Conservation (phyloP, 2,888 invertebrate species). For the Phytoseiulus persimilis region DNA sequence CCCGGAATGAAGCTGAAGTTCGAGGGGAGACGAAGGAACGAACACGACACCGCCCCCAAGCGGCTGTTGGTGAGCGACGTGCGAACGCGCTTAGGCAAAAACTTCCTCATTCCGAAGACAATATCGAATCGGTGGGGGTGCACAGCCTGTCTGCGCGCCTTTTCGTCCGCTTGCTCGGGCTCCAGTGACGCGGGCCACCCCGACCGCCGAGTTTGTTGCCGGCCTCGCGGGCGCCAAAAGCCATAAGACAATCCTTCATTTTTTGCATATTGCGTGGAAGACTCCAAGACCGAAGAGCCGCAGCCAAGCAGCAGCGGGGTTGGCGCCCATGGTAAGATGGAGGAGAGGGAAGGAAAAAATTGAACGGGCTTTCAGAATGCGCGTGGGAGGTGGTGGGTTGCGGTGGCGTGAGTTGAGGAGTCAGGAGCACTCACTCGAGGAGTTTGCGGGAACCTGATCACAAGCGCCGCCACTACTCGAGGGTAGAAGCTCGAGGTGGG, state of each 20-base stretch:
- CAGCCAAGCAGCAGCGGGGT: neutral
- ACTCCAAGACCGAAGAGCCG: neutral
- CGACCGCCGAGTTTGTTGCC: neutral
- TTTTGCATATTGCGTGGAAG: conserved; percentile 29
- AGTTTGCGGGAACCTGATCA: neutral
- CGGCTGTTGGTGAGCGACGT: neutral
- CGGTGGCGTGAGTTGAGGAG: neutral
- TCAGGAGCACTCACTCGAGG: too few relatives aligned
- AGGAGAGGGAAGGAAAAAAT: neutral
- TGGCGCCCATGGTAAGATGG: neutral
- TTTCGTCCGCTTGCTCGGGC: neutral
- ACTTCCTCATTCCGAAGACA: neutral
- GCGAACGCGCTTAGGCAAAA: neutral
- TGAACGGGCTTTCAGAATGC: neutral
- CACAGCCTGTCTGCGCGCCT: neutral
- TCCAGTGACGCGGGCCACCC: neutral
- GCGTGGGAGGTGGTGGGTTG: neutral
- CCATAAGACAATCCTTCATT: conserved; percentile 12
- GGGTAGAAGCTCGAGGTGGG: neutral
- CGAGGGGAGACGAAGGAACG: neutral
- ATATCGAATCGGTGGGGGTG: neutral
- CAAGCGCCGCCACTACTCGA: neutral
- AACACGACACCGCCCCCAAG: neutral
- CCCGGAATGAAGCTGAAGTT: neutral
- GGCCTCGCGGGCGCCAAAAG: neutral